Evolutionary conservation across 1,140 invertebrate species (phyloP).

Genomic region (Campoletis sonorensis): DNA sequence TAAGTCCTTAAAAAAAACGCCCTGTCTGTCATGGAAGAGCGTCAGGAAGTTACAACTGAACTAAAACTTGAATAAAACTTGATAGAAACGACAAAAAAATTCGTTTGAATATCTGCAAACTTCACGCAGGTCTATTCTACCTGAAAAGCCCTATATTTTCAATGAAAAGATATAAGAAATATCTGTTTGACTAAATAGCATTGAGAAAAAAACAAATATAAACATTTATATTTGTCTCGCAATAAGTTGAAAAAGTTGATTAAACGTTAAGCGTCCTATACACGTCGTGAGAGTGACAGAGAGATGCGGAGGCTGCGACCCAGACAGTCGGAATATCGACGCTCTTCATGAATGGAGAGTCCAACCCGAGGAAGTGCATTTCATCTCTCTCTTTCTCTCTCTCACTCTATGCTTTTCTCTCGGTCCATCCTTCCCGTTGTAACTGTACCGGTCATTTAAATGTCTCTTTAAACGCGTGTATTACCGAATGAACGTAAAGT

Average conservation of each 20-base stretch:
- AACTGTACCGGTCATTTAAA: conserved; percentile 41
- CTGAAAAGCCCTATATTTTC: too few relatives aligned
- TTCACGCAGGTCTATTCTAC: not conserved
- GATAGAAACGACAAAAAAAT: too few relatives aligned
- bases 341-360: conserved; percentile 28
- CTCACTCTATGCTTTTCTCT: not conserved
- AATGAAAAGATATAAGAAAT: too few relatives aligned
- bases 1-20: too few relatives aligned
- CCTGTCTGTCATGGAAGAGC: too few relatives aligned
- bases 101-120: not conserved
- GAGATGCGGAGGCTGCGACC: conserved; percentile 7
- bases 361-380: conserved; percentile 36
- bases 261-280: not conserved
- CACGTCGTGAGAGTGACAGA: not conserved
- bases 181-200: too few relatives aligned
- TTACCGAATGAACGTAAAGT: conserved; percentile 39
- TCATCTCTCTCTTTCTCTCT: conserved; percentile 14
- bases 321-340: conserved; percentile 30
- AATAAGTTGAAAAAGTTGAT: too few relatives aligned
- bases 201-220: too few relatives aligned
- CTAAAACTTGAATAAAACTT: too few relatives aligned
- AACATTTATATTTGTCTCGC: too few relatives aligned
- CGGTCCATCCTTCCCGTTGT: conserved; percentile 14
- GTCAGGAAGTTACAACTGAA: too few relatives aligned
- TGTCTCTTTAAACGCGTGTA: conserved; percentile 40